Percentiles rank a stretch among this genome's conserved stretches.
Evolutionary conservation across 2,113 vertebrate species (phyloP).

Genomic region (Siniperca knerii): DNA sequence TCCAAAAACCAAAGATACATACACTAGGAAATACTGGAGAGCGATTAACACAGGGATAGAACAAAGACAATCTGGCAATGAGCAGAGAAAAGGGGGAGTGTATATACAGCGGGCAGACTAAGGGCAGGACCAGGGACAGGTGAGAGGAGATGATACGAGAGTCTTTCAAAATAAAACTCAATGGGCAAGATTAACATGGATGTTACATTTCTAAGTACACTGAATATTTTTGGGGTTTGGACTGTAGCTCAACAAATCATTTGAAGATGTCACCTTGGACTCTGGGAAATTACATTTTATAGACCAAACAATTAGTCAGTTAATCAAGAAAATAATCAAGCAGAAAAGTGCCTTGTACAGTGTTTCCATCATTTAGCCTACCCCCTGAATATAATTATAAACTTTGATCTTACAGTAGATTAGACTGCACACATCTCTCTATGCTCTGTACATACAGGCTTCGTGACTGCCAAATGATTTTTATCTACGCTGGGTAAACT

Average conservation of each 20-base stretch:
- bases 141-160: too few relatives aligned
- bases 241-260: background rate
- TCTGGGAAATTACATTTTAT: background rate
- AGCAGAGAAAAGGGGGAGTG: too few relatives aligned
- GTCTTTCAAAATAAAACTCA: too few relatives aligned
- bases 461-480: constrained; percentile 53
- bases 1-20: too few relatives aligned
- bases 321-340: background rate
- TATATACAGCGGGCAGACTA: too few relatives aligned
- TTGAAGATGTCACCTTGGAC: background rate
- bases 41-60: too few relatives aligned
- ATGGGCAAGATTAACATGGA: too few relatives aligned
- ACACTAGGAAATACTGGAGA: too few relatives aligned
- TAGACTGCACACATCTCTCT: constrained; percentile 19
- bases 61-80: too few relatives aligned
- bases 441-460: constrained; percentile 9
- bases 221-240: background rate
- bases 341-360: background rate
- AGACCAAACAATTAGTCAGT: background rate
- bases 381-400: background rate
- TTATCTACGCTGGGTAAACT: constrained; percentile 68
- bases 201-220: background rate
- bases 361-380: background rate
- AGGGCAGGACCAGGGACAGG: too few relatives aligned
- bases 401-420: constrained; percentile 3